A percentile compares a stretch with the other conserved stretches of the same genome.
phyloP scores from a whole-genome alignment of 2,113 vertebrate species.

The Neomonachus schauinslandi region DNA sequence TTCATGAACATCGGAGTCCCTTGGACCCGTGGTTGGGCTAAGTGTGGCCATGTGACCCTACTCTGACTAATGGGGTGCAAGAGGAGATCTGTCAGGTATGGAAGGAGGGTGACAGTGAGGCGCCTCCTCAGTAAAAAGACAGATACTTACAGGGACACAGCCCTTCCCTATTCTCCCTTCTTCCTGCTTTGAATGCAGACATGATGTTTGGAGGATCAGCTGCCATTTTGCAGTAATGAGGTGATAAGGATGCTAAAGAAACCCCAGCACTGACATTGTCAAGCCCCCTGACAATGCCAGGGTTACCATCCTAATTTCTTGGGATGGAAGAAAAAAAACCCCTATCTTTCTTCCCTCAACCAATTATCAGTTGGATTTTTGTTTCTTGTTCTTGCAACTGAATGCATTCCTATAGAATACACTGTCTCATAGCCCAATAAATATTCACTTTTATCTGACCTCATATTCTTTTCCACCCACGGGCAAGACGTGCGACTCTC shows the following conservation, averaged over 20 bases:
- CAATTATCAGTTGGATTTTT: not conserved
- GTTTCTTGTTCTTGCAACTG: not conserved
- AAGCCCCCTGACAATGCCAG: not conserved
- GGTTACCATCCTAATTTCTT: not conserved
- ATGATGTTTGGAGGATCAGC: not conserved
- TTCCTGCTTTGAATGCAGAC: not conserved
- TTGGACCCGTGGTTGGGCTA: not conserved
- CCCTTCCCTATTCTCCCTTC: not conserved
- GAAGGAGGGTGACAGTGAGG: not conserved
- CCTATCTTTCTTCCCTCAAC: not conserved
- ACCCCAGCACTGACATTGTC: not conserved
- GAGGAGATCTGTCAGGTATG: not conserved
- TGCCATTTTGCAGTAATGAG: slow-evolving; percentile 14
- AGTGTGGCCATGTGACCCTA: not conserved
- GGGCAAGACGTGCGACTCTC: not conserved
- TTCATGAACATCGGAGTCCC: not conserved
- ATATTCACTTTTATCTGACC: not conserved
- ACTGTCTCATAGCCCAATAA: too few species aligned
- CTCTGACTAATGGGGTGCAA: not conserved
- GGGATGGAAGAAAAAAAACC: not conserved
- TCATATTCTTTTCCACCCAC: not conserved
- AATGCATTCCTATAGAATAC: not conserved
- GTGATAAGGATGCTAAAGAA: not conserved
- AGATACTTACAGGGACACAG: not conserved
- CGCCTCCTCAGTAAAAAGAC: not conserved